These are phyloP conservation scores for Bursaphelenchus mucronatus DNA, from an alignment of 1,140 invertebrate species.

Conservation along the genomic window DNA sequence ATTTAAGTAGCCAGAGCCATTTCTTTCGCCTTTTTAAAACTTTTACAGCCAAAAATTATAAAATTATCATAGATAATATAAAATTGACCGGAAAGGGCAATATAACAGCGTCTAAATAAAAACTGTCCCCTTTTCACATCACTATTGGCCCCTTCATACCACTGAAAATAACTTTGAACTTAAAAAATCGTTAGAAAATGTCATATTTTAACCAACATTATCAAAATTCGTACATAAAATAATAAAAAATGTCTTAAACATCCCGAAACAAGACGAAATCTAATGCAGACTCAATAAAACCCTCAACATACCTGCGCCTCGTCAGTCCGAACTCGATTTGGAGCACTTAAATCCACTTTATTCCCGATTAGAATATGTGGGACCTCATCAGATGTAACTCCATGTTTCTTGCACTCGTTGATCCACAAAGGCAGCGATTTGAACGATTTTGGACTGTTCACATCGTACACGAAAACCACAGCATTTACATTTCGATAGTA, in stretches of 20 bases:
- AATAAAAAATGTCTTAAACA: neutral
- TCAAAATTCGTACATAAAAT: neutral
- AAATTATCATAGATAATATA: too few species aligned
- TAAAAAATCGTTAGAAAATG: too few species aligned
- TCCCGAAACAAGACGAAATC: neutral
- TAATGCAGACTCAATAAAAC: neutral
- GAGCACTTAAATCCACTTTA: constrained; percentile 68
- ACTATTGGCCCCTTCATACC: too few species aligned
- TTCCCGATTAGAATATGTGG: constrained; percentile 75
- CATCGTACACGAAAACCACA: constrained; percentile 73
- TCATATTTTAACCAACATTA: too few species aligned
- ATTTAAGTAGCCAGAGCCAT: too few species aligned
- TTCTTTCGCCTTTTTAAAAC: too few species aligned
- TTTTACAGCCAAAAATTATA: too few species aligned
- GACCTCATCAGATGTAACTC: constrained; percentile 66
- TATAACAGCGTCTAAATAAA: too few species aligned
- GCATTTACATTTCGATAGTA: constrained; percentile 79
- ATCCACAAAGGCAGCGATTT: constrained; percentile 71
- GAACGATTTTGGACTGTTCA: constrained; percentile 66
- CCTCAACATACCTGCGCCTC: constrained; percentile 65
- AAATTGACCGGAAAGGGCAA: too few species aligned
- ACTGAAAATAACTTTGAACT: too few species aligned
- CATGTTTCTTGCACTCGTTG: constrained; percentile 71
- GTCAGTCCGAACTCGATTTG: constrained; percentile 69
- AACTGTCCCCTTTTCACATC: too few species aligned